A percentile compares a stretch with the other conserved stretches of the same genome.
Evolutionary conservation across 2,113 vertebrate species (phyloP).

Genomic region (Murina feae): DNA sequence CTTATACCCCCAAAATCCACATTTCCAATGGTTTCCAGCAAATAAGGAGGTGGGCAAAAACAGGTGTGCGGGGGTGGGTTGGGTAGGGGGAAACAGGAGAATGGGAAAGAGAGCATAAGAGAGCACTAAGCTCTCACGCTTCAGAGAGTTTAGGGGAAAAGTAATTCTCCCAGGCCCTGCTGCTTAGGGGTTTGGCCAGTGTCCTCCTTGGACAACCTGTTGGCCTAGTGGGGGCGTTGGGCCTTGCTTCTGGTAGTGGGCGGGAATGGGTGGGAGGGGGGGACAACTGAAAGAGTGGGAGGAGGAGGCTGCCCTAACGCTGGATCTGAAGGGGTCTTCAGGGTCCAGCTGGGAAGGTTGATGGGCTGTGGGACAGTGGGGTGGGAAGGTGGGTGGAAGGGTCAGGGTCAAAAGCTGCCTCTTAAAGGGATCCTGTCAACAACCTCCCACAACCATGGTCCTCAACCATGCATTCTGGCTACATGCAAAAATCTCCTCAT

Average conservation of each 20-base stretch:
- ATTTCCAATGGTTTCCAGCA: neutral
- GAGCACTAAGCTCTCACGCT: neutral
- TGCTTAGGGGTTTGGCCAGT: neutral
- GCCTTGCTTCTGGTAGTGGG: neutral
- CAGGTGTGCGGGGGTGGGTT: neutral
- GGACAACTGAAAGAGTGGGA: neutral
- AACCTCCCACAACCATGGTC: neutral
- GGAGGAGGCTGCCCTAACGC: neutral
- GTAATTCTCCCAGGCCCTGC: neutral
- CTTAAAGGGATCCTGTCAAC: slow-evolving; percentile 55
- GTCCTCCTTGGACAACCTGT: neutral
- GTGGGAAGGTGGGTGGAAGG: neutral
- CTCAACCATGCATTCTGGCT: neutral
- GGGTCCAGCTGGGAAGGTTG: neutral
- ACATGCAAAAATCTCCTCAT: neutral
- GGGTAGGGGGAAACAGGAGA: neutral
- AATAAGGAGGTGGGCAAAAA: neutral
- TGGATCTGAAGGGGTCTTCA: neutral
- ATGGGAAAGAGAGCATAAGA: neutral
- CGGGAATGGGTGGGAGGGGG: neutral
- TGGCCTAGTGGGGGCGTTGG: neutral
- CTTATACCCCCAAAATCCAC: neutral
- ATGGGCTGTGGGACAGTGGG: neutral
- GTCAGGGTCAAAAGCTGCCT: neutral
- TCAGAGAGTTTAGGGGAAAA: neutral